A percentile compares a stretch with the other conserved stretches of the same genome.
Conservation (phyloP, 2,797 vertebrate genomes). For the Cynodonichthys magdalenae region DNA sequence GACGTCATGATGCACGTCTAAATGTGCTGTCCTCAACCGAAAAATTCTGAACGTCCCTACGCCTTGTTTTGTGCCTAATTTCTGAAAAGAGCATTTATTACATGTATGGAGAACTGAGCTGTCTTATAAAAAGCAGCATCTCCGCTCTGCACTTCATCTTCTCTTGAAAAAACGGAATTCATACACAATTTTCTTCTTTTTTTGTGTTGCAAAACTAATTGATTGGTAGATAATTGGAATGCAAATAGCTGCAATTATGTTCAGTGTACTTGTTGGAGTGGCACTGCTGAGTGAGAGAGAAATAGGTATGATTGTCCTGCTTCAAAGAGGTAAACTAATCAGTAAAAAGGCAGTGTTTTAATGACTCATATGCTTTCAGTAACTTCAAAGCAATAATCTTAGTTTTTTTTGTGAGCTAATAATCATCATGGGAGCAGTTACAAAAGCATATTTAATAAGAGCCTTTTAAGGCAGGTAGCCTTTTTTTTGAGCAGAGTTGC, state of each 20-base stretch:
- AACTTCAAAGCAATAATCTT: conserved; percentile 56
- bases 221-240: conserved; percentile 64
- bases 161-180: conserved; percentile 24
- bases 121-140: conserved; percentile 4
- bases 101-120: conserved; percentile 14
- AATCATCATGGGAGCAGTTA: conserved; percentile 53
- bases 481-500: conserved; percentile 30
- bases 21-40: conserved; percentile 23
- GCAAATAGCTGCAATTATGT: conserved; percentile 62
- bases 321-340: conserved; percentile 61
- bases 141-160: conserved; percentile 11
- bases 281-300: conserved; percentile 50
- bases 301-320: conserved; percentile 45
- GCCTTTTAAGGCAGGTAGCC: conserved; percentile 49
- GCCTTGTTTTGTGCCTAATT: conserved; percentile 12
- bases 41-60: conserved; percentile 10
- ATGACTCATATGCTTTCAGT: conserved; percentile 59
- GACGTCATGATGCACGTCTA: conserved; percentile 37
- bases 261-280: conserved; percentile 31
- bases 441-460: conserved; percentile 65
- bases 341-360: conserved; percentile 49
- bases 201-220: conserved; percentile 53
- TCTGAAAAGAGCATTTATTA: conserved; percentile 26
- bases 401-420: conserved; percentile 43
- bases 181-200: conserved; percentile 29